phyloP scores from a whole-genome alignment of 2,888 invertebrate genomes.

The Lasioglossum calceatum region DNA sequence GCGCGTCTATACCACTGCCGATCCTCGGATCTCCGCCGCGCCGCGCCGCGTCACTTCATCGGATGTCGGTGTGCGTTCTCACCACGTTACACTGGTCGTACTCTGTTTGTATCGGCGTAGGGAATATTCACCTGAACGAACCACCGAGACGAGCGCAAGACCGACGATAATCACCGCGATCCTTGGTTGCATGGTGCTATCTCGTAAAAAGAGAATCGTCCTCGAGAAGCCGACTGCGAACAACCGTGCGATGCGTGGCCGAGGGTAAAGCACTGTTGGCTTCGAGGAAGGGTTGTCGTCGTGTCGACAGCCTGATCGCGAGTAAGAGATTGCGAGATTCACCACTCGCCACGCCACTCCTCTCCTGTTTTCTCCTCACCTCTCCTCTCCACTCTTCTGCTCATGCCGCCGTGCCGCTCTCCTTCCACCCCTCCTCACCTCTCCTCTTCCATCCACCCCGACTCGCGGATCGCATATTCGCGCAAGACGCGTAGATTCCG shows the following conservation, averaged over 20 bases:
- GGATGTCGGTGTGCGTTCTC: not conserved
- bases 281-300: conserved; percentile 60
- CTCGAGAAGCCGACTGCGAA: conserved; percentile 36
- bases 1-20: not conserved
- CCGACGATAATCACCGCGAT: conserved; percentile 62
- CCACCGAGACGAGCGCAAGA: conserved; percentile 64
- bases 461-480: conserved; percentile 38
- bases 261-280: conserved; percentile 50
- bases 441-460: not conserved
- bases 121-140: conserved; percentile 72
- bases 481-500: conserved; percentile 44
- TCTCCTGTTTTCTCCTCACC: conserved; percentile 24
- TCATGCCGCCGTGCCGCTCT: conserved; percentile 30
- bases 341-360: conserved; percentile 62
- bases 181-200: conserved; percentile 59
- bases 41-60: not conserved
- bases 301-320: conserved; percentile 68
- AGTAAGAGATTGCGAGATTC: conserved; percentile 65
- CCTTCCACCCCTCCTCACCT: conserved; percentile 42
- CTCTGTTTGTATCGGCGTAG: not conserved
- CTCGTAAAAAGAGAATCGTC: conserved; percentile 23
- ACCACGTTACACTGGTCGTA: not conserved
- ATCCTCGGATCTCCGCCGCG: not conserved
- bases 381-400: conserved; percentile 6
- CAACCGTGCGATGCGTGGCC: conserved; percentile 51